Conservation (phyloP, 2,888 invertebrate species). For the Neria commutata region DNA sequence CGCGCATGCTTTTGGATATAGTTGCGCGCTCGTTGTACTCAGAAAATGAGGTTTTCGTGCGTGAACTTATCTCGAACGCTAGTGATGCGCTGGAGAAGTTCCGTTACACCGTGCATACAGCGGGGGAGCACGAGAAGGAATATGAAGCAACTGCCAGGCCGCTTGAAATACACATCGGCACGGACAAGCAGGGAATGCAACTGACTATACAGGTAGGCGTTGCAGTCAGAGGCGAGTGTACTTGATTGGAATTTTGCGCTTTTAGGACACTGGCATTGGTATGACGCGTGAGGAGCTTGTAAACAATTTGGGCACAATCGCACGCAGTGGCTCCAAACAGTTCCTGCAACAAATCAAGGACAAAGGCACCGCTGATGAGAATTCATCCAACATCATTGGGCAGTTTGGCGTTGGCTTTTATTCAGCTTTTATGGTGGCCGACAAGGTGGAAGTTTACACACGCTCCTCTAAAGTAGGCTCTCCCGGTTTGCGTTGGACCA, state of each 20-base stretch:
- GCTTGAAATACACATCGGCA: constrained; percentile 86
- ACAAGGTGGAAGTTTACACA: constrained; percentile 91
- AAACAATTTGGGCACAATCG: constrained; percentile 92
- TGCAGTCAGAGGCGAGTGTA: neutral
- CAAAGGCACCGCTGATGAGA: constrained; percentile 67
- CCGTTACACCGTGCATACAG: constrained; percentile 72
- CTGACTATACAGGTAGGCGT: constrained; percentile 79
- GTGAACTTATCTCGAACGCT: constrained; percentile 95
- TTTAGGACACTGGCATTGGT: constrained; percentile 89
- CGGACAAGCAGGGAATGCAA: constrained; percentile 84
- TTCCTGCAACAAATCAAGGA: constrained; percentile 85
- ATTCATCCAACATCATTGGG: constrained; percentile 83
- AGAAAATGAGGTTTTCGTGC: constrained; percentile 95
- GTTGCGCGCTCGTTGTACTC: constrained; percentile 97
- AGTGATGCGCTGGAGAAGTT: constrained; percentile 97
- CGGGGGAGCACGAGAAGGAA: constrained; percentile 64
- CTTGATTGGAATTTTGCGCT: constrained; percentile 20
- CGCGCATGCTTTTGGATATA: constrained; percentile 92
- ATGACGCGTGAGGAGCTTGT: constrained; percentile 93
- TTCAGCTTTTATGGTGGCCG: constrained; percentile 96
- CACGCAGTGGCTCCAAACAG: constrained; percentile 93
- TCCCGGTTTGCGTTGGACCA: constrained; percentile 84
- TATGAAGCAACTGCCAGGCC: constrained; percentile 69
- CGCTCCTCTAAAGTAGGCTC: constrained; percentile 71
- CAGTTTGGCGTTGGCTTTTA: constrained; percentile 99